Evolutionary conservation across 2,113 vertebrate species (phyloP).

Genomic region (Nycticebus coucang): DNA sequence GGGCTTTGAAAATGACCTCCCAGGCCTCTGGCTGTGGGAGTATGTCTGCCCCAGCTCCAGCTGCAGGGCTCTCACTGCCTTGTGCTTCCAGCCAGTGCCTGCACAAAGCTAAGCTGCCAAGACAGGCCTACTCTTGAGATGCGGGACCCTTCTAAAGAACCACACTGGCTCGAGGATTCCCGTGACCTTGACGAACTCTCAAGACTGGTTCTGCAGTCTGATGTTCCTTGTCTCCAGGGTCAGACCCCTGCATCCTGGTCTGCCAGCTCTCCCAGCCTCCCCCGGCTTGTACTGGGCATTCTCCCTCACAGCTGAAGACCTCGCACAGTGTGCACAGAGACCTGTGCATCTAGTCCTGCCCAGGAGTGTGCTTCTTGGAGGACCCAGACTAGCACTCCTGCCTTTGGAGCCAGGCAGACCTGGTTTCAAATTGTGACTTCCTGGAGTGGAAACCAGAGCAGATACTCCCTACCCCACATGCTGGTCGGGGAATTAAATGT

Average conservation of each 20-base stretch:
- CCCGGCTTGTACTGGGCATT: no score
- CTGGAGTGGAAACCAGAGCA: not conserved
- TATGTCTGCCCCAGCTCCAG: not conserved
- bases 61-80: no score
- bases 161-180: not conserved
- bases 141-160: not conserved
- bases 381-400: not conserved
- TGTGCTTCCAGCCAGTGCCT: rapidly evolving
- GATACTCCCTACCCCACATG: not conserved
- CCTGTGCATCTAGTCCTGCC: no score
- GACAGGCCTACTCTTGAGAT: rapidly evolving
- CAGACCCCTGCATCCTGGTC: not conserved
- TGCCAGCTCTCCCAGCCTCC: not conserved
- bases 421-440: not conserved
- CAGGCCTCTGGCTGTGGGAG: not conserved
- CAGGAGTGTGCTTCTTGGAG: not conserved
- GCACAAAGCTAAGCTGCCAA: not conserved
- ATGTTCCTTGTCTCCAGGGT: no score
- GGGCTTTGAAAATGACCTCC: not conserved
- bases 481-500: no score
- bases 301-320: no score
- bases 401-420: not conserved
- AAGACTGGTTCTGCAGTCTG: not conserved
- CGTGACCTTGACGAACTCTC: not conserved
- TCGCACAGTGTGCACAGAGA: no score